Base-by-base conservation (phyloP, 1,140 invertebrate species). In the Dysdera silvatica region DNA sequence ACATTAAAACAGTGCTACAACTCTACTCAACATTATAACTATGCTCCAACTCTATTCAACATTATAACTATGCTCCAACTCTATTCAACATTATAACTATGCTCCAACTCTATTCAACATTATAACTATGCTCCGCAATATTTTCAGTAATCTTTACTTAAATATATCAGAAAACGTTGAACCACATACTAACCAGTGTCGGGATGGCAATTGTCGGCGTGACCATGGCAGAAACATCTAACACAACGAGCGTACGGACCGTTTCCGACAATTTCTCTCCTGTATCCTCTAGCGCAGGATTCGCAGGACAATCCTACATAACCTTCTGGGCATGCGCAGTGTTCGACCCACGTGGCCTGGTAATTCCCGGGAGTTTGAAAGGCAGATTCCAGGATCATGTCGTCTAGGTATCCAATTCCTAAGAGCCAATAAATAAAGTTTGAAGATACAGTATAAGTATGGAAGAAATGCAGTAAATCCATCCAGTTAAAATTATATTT, bases 221-320 rank as follows among this genome's bases (percentile, higher is more conserved):
- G 95, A 3, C 86, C 85, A 68, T 98, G 92, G 73, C 95, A 99
- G 70, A 94, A 88, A 74, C 95, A 98, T 47, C 89, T 88, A 28
- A 98, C 87, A 74, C 95, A 99, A 3, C 84, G 82, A 43, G 91
- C 88, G 71, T 95, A 95, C 0, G 91, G 88, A n/a, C 93, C 93
- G 7, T 91, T 91, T 65, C 87, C 85, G 0, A 89, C 83, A 0
- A 89, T 88, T 62, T 88, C 87, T 69, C 97, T 89, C 43, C 91
- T 84, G 71, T 85, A 98, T 0, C 93, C 92, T 0, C 91, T 88
- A 0, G 88, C 88, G 73, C 95, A 98, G 0, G 91, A 93, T 77
- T 98, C 95, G 72, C 95, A 98, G 76, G 91, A 96, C 75, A 97
- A 91, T 0, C 95, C 83, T 40, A 83, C 75, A 69, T 96, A 97